phyloP scores from a whole-genome alignment of 2,113 vertebrate species.

The Aramus guarauna region DNA sequence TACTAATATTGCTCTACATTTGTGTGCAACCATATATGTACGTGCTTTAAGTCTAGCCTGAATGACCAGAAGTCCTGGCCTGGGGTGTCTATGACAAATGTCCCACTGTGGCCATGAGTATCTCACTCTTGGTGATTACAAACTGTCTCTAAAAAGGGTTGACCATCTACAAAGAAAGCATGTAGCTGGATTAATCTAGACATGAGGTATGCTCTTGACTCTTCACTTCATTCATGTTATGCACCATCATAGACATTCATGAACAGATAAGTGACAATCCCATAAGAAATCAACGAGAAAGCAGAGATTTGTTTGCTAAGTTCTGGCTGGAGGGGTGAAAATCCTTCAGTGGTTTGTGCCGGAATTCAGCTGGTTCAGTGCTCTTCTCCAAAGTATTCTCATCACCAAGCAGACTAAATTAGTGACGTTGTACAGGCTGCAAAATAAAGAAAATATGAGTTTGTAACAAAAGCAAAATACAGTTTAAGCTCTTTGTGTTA shows the following conservation, averaged over 20 bases:
- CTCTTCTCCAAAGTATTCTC: neutral
- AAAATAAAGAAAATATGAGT: neutral
- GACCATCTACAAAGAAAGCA: neutral
- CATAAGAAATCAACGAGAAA: neutral
- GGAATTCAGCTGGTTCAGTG: fast-evolving
- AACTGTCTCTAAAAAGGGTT: neutral
- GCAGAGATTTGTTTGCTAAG: neutral
- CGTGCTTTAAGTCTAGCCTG: neutral
- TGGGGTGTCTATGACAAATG: neutral
- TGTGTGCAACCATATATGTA: neutral
- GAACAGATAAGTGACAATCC: neutral
- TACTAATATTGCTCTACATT: neutral
- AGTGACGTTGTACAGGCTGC: neutral
- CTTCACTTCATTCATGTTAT: neutral
- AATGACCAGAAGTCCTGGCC: neutral
- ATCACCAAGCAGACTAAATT: neutral
- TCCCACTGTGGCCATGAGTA: neutral
- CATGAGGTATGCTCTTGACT: neutral
- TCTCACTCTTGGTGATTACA: neutral
- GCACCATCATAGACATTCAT: neutral
- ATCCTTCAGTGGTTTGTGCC: neutral
- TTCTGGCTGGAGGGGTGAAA: neutral
- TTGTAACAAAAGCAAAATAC: neutral
- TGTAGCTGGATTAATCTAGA: neutral
- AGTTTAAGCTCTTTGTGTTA: neutral